A percentile compares a stretch with the other conserved stretches of the same genome.
Conservation (phyloP, 2,888 invertebrate genomes). For the Tetragnatha montana region DNA sequence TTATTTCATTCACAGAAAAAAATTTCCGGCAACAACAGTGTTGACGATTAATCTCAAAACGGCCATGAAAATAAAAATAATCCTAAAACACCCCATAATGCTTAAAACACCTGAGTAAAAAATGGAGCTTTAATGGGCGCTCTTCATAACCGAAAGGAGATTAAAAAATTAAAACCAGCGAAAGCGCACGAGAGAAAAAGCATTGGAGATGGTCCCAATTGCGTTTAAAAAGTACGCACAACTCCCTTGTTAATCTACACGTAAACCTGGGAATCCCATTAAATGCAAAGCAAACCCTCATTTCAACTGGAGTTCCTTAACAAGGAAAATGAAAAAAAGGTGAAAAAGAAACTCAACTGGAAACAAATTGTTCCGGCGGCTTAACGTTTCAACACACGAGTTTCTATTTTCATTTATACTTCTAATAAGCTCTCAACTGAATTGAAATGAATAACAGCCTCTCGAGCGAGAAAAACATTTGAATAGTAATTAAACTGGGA, state of each 20-base stretch:
- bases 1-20: conserved; percentile 28
- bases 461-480: conserved; percentile 51
- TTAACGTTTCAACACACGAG: conserved; percentile 68
- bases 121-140: conserved; percentile 6
- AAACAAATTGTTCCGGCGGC: conserved; percentile 66
- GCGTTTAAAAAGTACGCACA: conserved; percentile 53
- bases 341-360: background rate
- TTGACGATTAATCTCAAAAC: conserved; percentile 44
- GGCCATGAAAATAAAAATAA: conserved; percentile 58
- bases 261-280: conserved; percentile 63
- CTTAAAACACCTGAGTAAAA: background rate
- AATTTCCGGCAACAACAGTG: background rate
- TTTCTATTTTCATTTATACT: conserved; percentile 70
- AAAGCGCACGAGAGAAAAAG: conserved; percentile 25
- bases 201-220: conserved; percentile 22
- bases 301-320: conserved; percentile 52
- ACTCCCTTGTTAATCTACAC: conserved; percentile 58
- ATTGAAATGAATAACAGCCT: conserved; percentile 54
- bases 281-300: conserved; percentile 55
- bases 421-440: conserved; percentile 68
- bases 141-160: conserved; percentile 4
- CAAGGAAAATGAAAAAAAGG: conserved; percentile 30
- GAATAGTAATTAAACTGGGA: conserved; percentile 69
- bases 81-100: conserved; percentile 16
- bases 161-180: conserved; percentile 15